These are phyloP conservation scores for Monochamus saltuarius DNA, from an alignment of 1,140 invertebrate genomes.

Conservation along the genomic window DNA sequence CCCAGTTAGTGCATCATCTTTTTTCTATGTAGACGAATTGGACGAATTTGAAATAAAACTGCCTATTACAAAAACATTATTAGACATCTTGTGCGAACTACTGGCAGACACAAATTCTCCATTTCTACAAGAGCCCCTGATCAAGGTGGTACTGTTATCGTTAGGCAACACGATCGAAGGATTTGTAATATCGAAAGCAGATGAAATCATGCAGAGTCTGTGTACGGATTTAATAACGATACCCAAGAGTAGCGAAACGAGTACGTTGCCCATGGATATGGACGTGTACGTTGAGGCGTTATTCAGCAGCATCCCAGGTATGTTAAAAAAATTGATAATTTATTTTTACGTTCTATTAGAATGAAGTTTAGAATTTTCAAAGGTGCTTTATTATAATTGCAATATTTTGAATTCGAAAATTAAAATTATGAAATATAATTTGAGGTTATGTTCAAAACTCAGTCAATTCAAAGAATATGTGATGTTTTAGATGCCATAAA, in stretches of 20 bases:
- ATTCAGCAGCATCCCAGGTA: slow-evolving; percentile 33
- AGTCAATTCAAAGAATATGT: background rate
- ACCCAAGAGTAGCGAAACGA: slow-evolving; percentile 29
- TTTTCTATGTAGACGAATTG: slow-evolving; percentile 49
- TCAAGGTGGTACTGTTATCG: slow-evolving; percentile 43
- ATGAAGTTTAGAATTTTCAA: background rate
- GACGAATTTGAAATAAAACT: slow-evolving; percentile 47
- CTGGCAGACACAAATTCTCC: slow-evolving; percentile 41
- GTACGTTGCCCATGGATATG: slow-evolving; percentile 35
- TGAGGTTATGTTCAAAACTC: too few relatives aligned
- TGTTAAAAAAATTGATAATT: background rate
- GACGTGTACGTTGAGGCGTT: slow-evolving; percentile 36
- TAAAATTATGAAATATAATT: too few relatives aligned
- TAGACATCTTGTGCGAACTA: slow-evolving; percentile 47
- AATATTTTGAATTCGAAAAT: background rate
- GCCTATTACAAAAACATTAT: slow-evolving; percentile 42
- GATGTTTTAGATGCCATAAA: slow-evolving; percentile 36
- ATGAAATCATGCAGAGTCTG: slow-evolving; percentile 32
- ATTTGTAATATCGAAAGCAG: slow-evolving; percentile 24
- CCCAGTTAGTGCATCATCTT: too few relatives aligned
- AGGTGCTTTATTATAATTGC: background rate
- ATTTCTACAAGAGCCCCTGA: slow-evolving; percentile 43
- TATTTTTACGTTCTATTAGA: background rate
- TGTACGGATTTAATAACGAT: slow-evolving; percentile 33
- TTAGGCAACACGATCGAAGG: slow-evolving; percentile 41